phyloP scores from a whole-genome alignment of 2,113 vertebrate species.

The Alouatta palliata region DNA sequence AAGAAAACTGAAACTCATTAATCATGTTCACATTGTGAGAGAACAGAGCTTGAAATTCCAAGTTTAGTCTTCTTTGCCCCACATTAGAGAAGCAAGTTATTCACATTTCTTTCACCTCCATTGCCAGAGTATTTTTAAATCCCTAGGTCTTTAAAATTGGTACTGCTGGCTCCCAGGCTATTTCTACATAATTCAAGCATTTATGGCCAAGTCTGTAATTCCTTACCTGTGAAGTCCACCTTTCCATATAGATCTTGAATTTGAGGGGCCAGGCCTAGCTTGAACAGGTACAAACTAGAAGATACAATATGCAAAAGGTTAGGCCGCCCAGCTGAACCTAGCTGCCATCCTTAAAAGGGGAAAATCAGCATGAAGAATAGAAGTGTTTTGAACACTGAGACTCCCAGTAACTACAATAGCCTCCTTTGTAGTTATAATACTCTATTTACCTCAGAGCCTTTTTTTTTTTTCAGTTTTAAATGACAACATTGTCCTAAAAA shows the following conservation, averaged over 20 bases:
- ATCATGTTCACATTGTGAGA: not conserved
- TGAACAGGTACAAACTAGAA: conserved; percentile 96
- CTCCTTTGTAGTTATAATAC: not conserved
- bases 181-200: conserved; percentile 19
- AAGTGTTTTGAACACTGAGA: not conserved
- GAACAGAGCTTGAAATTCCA: not conserved
- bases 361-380: not conserved
- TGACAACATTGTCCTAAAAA: not conserved
- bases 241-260: conserved; percentile 99
- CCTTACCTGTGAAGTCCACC: conserved; percentile 97
- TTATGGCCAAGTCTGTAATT: not conserved
- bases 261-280: conserved; percentile 96
- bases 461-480: not conserved
- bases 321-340: not conserved
- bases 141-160: not conserved
- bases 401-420: not conserved
- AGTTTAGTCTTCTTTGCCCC: not conserved
- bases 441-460: not conserved
- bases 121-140: not conserved
- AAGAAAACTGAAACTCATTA: not conserved
- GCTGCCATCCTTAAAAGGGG: not conserved
- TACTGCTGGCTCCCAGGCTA: not conserved
- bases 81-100: not conserved
- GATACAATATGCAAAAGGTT: conserved; percentile 62
- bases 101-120: not conserved